These are phyloP conservation scores for Cybosia mesomella DNA, from an alignment of 2,888 invertebrate species.

Conservation along the genomic window DNA sequence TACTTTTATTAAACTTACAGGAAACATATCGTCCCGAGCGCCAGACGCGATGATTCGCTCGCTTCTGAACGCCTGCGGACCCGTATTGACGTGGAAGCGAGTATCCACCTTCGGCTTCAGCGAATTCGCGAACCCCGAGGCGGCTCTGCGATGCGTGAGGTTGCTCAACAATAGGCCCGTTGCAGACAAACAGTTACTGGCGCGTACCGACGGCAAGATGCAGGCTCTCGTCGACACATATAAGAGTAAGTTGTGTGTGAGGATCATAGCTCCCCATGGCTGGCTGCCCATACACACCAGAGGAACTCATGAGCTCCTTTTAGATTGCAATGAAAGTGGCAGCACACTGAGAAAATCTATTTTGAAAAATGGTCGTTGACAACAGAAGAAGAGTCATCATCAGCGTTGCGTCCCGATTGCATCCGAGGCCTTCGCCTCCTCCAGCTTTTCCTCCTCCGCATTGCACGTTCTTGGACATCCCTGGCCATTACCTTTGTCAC, in stretches of 20 bases:
- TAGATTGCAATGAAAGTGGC: too few species aligned
- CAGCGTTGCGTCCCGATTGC: too few species aligned
- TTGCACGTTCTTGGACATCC: too few species aligned
- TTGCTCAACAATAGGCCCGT: slow-evolving; percentile 97
- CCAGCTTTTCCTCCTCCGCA: too few species aligned
- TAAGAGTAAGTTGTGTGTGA: slow-evolving; percentile 88
- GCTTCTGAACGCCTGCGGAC: slow-evolving; percentile 96
- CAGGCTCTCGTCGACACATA: slow-evolving; percentile 97
- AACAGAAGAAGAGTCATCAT: too few species aligned
- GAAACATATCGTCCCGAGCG: slow-evolving; percentile 93
- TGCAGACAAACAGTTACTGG: slow-evolving; percentile 97
- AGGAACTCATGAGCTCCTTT: too few species aligned
- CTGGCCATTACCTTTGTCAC: too few species aligned
- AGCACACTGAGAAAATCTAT: too few species aligned
- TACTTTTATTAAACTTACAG: slow-evolving; percentile 34
- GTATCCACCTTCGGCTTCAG: slow-evolving; percentile 99
- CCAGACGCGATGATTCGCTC: slow-evolving; percentile 98
- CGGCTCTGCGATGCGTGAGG: slow-evolving; percentile 97
- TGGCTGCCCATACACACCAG: too few species aligned
- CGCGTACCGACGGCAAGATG: slow-evolving; percentile 99
- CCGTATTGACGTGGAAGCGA: slow-evolving; percentile 98
- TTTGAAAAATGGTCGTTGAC: too few species aligned
- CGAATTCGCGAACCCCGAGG: slow-evolving; percentile 97
- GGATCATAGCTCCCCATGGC: too few species aligned
- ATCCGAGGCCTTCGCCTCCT: too few species aligned